A percentile compares a stretch with the other conserved stretches of the same genome.
phyloP scores from a whole-genome alignment of 1,140 invertebrate genomes.

The Nylanderia fulva region DNA sequence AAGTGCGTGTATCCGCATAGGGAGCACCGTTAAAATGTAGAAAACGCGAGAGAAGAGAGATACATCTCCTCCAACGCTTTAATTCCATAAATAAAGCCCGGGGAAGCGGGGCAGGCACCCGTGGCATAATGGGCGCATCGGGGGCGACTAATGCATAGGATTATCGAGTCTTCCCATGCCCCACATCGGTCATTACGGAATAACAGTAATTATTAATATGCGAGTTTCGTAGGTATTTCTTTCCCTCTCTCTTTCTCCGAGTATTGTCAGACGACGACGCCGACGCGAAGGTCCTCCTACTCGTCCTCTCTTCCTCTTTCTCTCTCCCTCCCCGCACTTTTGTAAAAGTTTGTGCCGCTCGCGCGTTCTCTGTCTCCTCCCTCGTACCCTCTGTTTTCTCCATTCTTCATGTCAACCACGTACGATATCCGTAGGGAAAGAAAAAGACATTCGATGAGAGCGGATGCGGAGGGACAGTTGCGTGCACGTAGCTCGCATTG shows the following conservation, averaged over 20 bases:
- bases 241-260: constrained; percentile 64
- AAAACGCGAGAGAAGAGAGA: constrained; percentile 74
- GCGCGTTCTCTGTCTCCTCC: constrained; percentile 3
- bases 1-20: constrained; percentile 64
- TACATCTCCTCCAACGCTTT: constrained; percentile 76
- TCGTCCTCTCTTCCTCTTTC: constrained; percentile 60
- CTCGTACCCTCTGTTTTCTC: constrained; percentile 10
- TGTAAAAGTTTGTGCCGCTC: constrained; percentile 27
- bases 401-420: constrained; percentile 25
- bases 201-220: constrained; percentile 86
- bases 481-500: constrained; percentile 81
- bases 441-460: constrained; percentile 84
- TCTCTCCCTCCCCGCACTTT: constrained; percentile 13
- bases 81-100: constrained; percentile 82
- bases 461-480: constrained; percentile 85
- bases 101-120: constrained; percentile 70
- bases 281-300: constrained; percentile 36
- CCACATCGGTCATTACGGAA: constrained; percentile 85
- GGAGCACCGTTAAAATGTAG: constrained; percentile 79
- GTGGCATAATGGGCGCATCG: constrained; percentile 81
- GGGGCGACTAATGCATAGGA: constrained; percentile 83
- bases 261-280: constrained; percentile 78
- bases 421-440: constrained; percentile 51
- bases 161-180: constrained; percentile 85
- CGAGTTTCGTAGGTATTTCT: constrained; percentile 76